Percentiles rank a stretch among this genome's conserved stretches.
Evolutionary conservation across 2,888 invertebrate species (phyloP).

Genomic region (Eilema caniola): DNA sequence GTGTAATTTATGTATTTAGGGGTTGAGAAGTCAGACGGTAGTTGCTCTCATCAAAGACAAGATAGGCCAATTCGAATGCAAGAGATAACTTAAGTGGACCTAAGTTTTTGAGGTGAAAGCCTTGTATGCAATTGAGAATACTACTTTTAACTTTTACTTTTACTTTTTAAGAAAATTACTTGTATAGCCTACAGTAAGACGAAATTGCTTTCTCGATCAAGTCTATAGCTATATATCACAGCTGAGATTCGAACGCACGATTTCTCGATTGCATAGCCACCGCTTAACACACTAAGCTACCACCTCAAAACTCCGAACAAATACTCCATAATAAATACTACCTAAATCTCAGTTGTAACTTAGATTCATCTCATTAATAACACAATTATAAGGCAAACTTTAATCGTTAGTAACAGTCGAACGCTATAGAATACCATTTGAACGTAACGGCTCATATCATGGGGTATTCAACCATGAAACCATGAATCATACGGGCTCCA

Average conservation of each 20-base stretch:
- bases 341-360: constrained; percentile 8
- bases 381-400: constrained; percentile 28
- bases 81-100: too few relatives aligned
- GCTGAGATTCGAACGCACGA: neutral
- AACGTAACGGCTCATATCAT: constrained; percentile 50
- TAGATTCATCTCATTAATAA: constrained; percentile 24
- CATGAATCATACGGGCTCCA: constrained; percentile 62
- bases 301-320: neutral
- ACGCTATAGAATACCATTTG: constrained; percentile 29
- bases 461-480: constrained; percentile 38
- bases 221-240: too few relatives aligned
- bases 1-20: too few relatives aligned
- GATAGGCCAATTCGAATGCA: too few relatives aligned
- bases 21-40: too few relatives aligned
- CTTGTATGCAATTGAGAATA: too few relatives aligned
- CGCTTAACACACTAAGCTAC: neutral
- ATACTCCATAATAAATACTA: constrained; percentile 5
- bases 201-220: too few relatives aligned
- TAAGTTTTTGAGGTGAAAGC: too few relatives aligned
- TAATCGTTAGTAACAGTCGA: constrained; percentile 29
- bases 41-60: too few relatives aligned
- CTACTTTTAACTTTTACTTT: too few relatives aligned
- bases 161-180: too few relatives aligned
- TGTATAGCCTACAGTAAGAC: too few relatives aligned
- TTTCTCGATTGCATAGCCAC: neutral